phyloP scores from a whole-genome alignment of 1,140 invertebrate species.

The Listronotus oregonensis region DNA sequence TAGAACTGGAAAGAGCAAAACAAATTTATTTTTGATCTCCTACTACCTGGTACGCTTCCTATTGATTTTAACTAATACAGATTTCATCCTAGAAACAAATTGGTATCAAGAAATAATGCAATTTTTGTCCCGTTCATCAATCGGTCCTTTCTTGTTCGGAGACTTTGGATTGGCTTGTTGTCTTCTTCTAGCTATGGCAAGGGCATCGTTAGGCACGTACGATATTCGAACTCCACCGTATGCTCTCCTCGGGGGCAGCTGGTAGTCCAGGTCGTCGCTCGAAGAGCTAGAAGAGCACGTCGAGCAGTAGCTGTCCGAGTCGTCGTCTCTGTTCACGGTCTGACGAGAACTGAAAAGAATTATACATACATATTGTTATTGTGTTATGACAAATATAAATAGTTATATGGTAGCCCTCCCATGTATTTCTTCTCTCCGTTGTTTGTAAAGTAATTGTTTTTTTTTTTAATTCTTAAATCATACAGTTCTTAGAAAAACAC shows the following conservation, averaged over 20 bases:
- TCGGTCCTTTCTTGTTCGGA: constrained; percentile 1
- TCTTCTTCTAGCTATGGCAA: constrained; percentile 75
- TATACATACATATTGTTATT: too few species aligned
- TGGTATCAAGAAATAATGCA: constrained; percentile 31
- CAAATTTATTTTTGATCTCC: too few species aligned
- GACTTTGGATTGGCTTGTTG: constrained; percentile 56
- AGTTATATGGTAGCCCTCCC: too few species aligned
- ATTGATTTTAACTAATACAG: too few species aligned
- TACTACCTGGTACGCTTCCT: too few species aligned
- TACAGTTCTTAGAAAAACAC: too few species aligned
- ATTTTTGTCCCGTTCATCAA: constrained; percentile 27
- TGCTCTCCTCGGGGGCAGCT: constrained; percentile 77
- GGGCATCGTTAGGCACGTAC: constrained; percentile 86
- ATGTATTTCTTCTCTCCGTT: too few species aligned
- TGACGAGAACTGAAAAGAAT: constrained; percentile 18
- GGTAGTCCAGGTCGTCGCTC: constrained; percentile 81
- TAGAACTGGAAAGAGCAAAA: too few species aligned
- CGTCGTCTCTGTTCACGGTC: constrained; percentile 59
- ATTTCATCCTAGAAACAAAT: background rate
- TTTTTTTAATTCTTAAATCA: too few species aligned
- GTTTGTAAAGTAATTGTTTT: too few species aligned
- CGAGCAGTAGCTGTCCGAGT: constrained; percentile 79
- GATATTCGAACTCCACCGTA: constrained; percentile 86
- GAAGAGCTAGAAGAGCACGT: constrained; percentile 85
- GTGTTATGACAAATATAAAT: too few species aligned